Evolutionary conservation across 2,113 vertebrate genomes (phyloP), one percentile per base, ranked within the genome.

Genomic region (Pseudolaguvia tuberculata): DNA sequence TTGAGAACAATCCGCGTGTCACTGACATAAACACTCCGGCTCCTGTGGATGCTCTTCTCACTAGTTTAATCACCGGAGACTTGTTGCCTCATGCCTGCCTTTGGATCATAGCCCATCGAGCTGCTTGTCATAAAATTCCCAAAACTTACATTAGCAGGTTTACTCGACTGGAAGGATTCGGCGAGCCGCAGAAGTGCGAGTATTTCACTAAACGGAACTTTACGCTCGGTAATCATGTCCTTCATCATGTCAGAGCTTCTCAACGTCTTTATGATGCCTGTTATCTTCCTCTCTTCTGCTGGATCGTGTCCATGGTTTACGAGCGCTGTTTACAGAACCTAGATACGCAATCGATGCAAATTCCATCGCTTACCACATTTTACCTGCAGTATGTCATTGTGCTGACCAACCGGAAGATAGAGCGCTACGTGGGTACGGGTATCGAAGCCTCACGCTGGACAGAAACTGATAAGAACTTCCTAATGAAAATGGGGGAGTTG

Each of bases 151-250:
- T 91, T 0, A 83, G 88, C 50, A 55, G 77, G 0, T 29, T 78
- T n/a, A 86, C 85, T 5, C 88, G 89, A 78, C 67, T 91, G 9
- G 85, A 86, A 21, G 90, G 89, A 15, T 89, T 88, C 4, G 85
- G 82, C 10, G 75, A 89, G 2, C 72, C 79, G 35, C 86, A 85
- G 82, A 89, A 84, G 80, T 85, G 91, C 1, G 45, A 84, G 1
- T 92, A 80, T 81, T 67, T 91, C 66, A 82, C 10, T 4, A 84
- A 81, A 8, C 87, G 87, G 0, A 39, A 85, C 0, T 3, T 45
- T 0, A 7, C 31, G 0, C 62, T 85, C 0, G 70, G 80, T 1
- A 0, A 0, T 0, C 78, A 79, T 0, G 80, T 92, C 6, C 21
- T 87, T 0, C 10, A 31, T 0, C 86, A 86, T 2, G 81, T 86